Evolutionary conservation across 1,140 invertebrate genomes (phyloP), one percentile per base, ranked within the genome.

Genomic region (Lordiphosa stackelbergi): DNA sequence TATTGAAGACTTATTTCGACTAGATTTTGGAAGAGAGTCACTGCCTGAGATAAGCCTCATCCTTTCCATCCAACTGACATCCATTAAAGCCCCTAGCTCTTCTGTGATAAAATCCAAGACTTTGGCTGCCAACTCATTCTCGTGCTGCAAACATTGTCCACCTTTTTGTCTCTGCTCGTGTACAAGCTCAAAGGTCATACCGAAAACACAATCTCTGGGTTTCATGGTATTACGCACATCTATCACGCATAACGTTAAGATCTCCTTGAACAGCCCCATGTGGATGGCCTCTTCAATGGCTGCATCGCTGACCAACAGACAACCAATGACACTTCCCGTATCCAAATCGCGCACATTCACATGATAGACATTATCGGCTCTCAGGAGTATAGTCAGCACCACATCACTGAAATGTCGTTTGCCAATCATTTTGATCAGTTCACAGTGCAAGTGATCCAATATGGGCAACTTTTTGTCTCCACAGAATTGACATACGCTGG

Each of bases 341-440:
- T 24, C 34, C 4, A 70, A 8, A 9, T 69, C 61, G 7, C 59
- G 34, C 0, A 85, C 36, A 37, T 81, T 81, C 5, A 86, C 61
- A 19, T 86, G 84, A 37, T 84, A 86, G 0, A 86, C 5, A 53
- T 86, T 81, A 34, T 85, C 79, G 3, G 66, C 49, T 5, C 79
- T 61, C 11, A 86, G 38, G 0, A 84, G 43, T 5, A 86, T 41
- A 0, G 74, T 63, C 1, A 86, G 24, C 0, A 72, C 41, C 4
- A 81, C 31, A 10, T 86, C 62, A 0, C 19, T 38, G 34, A 3
- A 38, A 36, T 1, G n/a, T 16, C 64, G 57, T 1, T 19, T 2
- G 0, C 69, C 72, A 4, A 83, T 65, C 0, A 58, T 6, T 2
- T 59, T 37, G 19, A 43, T 40, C 3, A 83, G 28, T n/a, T 61